Conservation (phyloP, 2,113 vertebrate species). For the Tachuris rubrigastra region DNA sequence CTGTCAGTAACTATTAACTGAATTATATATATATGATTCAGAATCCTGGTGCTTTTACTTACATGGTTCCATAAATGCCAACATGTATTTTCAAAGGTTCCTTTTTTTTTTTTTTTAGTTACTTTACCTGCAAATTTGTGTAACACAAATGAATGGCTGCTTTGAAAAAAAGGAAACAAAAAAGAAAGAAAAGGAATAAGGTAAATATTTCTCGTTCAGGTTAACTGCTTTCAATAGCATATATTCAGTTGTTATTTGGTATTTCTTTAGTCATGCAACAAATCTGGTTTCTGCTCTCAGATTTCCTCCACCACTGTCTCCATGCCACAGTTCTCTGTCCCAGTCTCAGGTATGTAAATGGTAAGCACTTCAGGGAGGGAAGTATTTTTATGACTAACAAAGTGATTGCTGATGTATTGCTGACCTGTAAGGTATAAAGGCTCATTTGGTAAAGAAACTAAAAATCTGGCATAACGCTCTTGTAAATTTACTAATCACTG, state of each 20-base stretch:
- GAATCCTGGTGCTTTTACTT: background rate
- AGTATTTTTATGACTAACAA: background rate
- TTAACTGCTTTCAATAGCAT: background rate
- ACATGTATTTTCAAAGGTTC: background rate
- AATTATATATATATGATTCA: background rate
- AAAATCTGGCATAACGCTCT: background rate
- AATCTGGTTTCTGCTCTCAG: background rate
- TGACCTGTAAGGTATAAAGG: background rate
- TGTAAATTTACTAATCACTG: background rate
- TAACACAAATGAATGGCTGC: background rate
- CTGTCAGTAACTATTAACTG: background rate
- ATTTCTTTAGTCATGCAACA: background rate
- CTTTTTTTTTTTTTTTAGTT: background rate
- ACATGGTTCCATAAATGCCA: background rate
- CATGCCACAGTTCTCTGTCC: background rate
- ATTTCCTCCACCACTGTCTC: background rate
- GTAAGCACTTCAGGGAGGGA: background rate
- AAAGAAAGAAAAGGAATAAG: background rate
- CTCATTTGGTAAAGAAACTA: background rate
- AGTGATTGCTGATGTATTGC: background rate
- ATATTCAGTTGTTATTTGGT: background rate
- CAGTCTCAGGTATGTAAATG: background rate
- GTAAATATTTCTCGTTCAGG: background rate
- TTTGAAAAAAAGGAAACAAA: background rate
- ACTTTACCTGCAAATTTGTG: background rate